Evolutionary conservation across 1,140 invertebrate species (phyloP).

Genomic region (Drosophila pachea): DNA sequence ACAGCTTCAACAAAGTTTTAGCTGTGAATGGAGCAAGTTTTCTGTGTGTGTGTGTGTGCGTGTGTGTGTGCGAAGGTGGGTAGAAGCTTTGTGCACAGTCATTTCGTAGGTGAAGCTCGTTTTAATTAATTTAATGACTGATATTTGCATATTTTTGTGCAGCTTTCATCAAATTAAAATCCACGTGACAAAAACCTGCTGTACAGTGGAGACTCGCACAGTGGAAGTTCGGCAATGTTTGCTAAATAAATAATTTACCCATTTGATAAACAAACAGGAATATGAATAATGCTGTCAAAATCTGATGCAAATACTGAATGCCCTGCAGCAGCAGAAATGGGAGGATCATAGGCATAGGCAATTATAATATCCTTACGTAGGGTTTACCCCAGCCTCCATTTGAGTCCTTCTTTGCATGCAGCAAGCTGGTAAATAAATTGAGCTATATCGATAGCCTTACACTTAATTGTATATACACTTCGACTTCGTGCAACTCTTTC

Average conservation of each 20-base stretch:
- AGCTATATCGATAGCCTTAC: no score
- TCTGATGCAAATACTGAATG: background rate
- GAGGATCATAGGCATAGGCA: no score
- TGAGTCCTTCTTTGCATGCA: no score
- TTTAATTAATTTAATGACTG: conserved; percentile 73
- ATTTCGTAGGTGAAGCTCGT: conserved; percentile 43
- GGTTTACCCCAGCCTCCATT: no score
- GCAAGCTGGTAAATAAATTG: background rate
- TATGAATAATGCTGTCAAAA: background rate
- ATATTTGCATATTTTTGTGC: conserved; percentile 57
- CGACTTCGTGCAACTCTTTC: conserved; percentile 21
- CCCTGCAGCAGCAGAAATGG: background rate
- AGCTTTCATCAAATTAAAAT: conserved; percentile 52
- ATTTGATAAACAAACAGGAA: conserved; percentile 45
- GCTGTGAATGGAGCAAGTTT: conserved; percentile 11
- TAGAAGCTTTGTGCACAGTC: conserved; percentile 43
- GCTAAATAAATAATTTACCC: conserved; percentile 55
- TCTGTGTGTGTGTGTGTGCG: background rate
- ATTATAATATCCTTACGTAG: background rate
- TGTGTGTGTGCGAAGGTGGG: background rate
- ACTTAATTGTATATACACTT: background rate
- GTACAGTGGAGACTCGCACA: conserved; percentile 13
- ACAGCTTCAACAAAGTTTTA: background rate
- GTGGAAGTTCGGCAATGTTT: conserved; percentile 8
- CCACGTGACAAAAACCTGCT: conserved; percentile 46